Evolutionary conservation across 2,113 vertebrate species (phyloP), one percentile per base, ranked within the genome.

Genomic region (Engraulis encrasicolus): DNA sequence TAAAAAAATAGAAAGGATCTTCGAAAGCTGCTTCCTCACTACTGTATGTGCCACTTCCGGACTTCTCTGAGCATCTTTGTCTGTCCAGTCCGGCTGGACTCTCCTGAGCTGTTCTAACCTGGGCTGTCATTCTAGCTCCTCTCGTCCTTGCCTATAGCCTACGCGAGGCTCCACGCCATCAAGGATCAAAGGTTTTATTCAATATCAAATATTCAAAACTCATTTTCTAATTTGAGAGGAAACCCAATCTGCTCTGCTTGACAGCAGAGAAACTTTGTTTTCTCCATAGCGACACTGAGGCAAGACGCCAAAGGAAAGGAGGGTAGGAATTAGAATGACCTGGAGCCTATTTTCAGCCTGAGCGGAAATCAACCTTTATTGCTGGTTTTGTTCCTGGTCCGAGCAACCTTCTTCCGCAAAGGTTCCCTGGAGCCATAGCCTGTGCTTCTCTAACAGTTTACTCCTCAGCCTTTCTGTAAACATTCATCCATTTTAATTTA

Each of bases 71-170:
- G 83, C 80, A 23, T n/a, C 83, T n/a, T n/a, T 85, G 66, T 74
- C 66, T 74, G 93, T 94, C 94, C 92, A 94, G 94, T n/a, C 93
- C 93, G 81, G 94, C 94, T 95, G 92, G 93, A 94, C 91, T 85
- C 87, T 88, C 91, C 91, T 90, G 92, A 93, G 92, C 87, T 12
- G 86, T 12, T 74, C 66, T 34, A 74, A 74, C 81, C n/a, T n/a
- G n/a, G n/a, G n/a, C n/a, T n/a, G n/a, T n/a, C n/a, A n/a, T n/a
- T n/a, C n/a, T n/a, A n/a, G n/a, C n/a, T n/a, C n/a, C n/a, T n/a
- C n/a, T n/a, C n/a, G n/a, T n/a, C n/a, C n/a, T n/a, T n/a, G n/a
- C n/a, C n/a, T n/a, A n/a, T n/a, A n/a, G n/a, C n/a, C n/a, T n/a
- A n/a, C n/a, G n/a, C n/a, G n/a, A n/a, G n/a, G n/a, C n/a, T n/a